Conservation (phyloP, 1,140 invertebrate species). For the Solenopsis fugax region DNA sequence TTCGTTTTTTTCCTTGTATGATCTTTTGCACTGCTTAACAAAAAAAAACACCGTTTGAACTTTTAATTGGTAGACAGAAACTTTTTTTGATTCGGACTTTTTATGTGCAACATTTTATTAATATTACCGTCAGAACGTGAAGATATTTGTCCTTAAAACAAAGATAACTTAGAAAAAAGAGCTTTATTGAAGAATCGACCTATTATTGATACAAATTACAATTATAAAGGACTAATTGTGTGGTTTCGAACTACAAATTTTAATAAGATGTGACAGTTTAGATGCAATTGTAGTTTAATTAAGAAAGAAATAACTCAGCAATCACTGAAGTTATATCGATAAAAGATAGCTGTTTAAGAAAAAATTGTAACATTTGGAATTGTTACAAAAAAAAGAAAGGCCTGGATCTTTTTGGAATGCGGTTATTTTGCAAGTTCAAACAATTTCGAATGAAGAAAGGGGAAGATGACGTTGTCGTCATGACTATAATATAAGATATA, state of each 20-base stretch:
- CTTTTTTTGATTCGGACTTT: not conserved
- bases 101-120: conserved; percentile 2
- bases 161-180: not conserved
- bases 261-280: not conserved
- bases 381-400: conserved; percentile 59
- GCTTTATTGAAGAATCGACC: conserved; percentile 22
- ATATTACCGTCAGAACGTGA: not conserved
- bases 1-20: not conserved
- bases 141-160: not conserved
- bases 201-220: not conserved
- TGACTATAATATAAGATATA: not conserved
- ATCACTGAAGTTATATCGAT: conserved; percentile 27
- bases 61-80: not conserved
- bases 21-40: not conserved
- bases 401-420: conserved; percentile 56
- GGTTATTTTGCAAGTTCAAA: conserved; percentile 71
- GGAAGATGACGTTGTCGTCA: not conserved
- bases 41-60: not conserved
- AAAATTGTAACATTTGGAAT: conserved; percentile 14
- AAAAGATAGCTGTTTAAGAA: conserved; percentile 4
- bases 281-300: conserved; percentile 21
- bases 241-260: not conserved
- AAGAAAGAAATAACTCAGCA: not conserved
- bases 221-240: conserved; percentile 10
- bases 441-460: conserved; percentile 11